phyloP scores from a whole-genome alignment of 2,797 vertebrate genomes.

The Carduelis carduelis region DNA sequence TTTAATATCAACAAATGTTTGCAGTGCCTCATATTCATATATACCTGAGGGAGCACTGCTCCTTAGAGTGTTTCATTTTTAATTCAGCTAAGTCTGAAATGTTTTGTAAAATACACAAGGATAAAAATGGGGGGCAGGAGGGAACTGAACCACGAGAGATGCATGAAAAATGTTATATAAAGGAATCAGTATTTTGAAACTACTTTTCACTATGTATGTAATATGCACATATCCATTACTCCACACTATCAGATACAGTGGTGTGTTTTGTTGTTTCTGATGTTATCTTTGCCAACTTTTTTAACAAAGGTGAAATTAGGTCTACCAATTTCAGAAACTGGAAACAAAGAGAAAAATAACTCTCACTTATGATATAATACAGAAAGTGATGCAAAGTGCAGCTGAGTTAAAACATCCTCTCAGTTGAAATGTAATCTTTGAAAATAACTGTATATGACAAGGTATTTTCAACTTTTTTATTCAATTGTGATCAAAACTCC shows the following conservation, averaged over 20 bases:
- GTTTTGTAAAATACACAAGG: background rate
- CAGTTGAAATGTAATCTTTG: background rate
- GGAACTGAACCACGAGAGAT: background rate
- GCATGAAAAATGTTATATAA: background rate
- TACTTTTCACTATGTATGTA: background rate
- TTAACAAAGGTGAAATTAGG: background rate
- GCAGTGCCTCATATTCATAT: background rate
- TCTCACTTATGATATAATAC: background rate
- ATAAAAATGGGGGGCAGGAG: background rate
- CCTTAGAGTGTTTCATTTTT: background rate
- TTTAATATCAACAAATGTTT: background rate
- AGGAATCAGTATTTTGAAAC: background rate
- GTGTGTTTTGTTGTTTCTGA: background rate
- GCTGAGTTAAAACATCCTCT: background rate
- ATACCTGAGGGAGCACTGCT: background rate
- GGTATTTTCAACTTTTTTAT: background rate
- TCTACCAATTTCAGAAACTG: background rate
- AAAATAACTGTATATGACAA: background rate
- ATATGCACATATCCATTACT: fast-evolving
- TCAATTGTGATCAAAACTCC: background rate
- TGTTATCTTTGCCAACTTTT: background rate
- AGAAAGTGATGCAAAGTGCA: background rate
- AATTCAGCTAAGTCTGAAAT: background rate
- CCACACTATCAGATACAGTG: background rate
- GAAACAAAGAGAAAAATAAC: background rate